Evolutionary conservation across 2,113 vertebrate genomes (phyloP).

Genomic region (Formicarius rufipectus): DNA sequence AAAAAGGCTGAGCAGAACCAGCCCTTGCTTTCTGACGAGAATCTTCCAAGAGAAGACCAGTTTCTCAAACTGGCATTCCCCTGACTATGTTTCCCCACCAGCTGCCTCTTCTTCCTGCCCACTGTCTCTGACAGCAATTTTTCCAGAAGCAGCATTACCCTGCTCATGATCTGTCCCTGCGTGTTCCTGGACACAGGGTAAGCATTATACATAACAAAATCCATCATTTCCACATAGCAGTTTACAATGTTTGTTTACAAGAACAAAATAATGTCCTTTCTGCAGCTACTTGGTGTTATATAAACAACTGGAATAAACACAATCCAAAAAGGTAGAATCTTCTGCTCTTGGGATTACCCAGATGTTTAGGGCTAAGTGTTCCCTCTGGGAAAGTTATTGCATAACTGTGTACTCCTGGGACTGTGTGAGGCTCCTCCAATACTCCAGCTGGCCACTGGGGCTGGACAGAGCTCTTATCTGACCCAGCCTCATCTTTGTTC

Average conservation of each 20-base stretch:
- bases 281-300: conserved; percentile 1
- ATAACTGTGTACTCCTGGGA: not conserved
- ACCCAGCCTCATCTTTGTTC: not conserved
- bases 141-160: not conserved
- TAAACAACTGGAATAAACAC: conserved; percentile 35
- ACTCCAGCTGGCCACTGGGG: not conserved
- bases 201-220: not conserved
- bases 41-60: not conserved
- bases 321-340: not conserved
- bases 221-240: not conserved
- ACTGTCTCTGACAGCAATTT: not conserved
- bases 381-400: not conserved
- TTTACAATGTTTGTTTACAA: not conserved
- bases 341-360: conserved; percentile 15
- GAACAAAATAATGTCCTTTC: not conserved
- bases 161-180: not conserved
- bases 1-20: not conserved
- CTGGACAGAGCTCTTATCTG: not conserved
- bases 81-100: not conserved
- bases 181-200: not conserved
- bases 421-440: not conserved
- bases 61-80: not conserved
- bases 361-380: conserved; percentile 1
- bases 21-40: not conserved
- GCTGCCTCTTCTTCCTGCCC: not conserved